Percentiles rank a stretch among this genome's conserved stretches.
These are phyloP conservation scores for Argya squamiceps DNA, from an alignment of 2,797 vertebrate genomes.

Conservation along the genomic window DNA sequence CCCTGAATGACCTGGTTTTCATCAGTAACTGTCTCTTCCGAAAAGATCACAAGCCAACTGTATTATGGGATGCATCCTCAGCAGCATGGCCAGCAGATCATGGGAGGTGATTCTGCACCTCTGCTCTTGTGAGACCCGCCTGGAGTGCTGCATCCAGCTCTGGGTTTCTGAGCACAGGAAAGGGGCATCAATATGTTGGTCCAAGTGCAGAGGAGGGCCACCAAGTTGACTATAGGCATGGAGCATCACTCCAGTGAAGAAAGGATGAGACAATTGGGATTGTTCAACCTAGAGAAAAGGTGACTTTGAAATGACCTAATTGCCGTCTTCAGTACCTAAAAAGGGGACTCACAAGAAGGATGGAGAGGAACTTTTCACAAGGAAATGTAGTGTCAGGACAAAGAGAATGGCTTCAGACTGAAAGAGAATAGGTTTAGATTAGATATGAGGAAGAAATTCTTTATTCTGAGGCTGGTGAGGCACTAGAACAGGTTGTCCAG, in stretches of 20 bases:
- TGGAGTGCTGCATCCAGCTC: neutral
- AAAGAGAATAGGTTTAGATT: neutral
- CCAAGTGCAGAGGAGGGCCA: neutral
- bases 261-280: neutral
- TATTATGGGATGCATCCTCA: neutral
- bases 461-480: neutral
- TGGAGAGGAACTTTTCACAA: neutral
- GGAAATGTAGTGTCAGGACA: neutral
- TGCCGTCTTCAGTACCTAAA: neutral
- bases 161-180: neutral
- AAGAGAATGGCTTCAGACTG: neutral
- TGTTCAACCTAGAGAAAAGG: neutral
- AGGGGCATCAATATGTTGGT: neutral
- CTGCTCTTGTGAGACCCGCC: neutral
- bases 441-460: neutral
- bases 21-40: neutral
- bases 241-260: neutral
- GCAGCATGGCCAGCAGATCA: neutral
- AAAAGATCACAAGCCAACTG: neutral
- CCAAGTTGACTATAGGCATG: neutral
- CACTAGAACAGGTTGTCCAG: neutral
- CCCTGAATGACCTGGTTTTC: neutral
- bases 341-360: neutral
- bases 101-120: neutral
- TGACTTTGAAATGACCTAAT: neutral